Percentiles rank a stretch among this genome's conserved stretches.
These are phyloP conservation scores for Philypnodon macrostomus DNA, from an alignment of 2,797 vertebrate genomes.

Conservation along the genomic window DNA sequence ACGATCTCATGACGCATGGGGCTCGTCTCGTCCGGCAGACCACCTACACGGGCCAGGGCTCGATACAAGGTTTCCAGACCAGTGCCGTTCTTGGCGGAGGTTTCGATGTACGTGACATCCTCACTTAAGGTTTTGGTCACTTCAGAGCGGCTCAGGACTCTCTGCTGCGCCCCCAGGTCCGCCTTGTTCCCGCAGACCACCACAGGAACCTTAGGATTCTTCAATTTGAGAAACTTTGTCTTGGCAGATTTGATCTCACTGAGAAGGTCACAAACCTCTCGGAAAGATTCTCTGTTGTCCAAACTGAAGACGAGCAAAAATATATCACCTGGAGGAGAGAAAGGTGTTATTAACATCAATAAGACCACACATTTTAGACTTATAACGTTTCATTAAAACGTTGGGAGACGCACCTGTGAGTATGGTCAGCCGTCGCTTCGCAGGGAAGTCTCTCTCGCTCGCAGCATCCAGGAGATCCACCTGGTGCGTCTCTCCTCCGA, in stretches of 20 bases:
- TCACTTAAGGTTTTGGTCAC: slow-evolving; percentile 51
- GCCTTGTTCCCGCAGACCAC: slow-evolving; percentile 76
- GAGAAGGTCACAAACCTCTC: slow-evolving; percentile 58
- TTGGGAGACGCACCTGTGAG: slow-evolving; percentile 69
- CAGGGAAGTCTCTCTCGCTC: slow-evolving; percentile 73
- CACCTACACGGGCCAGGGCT: slow-evolving; percentile 61
- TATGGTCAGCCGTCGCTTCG: slow-evolving; percentile 75
- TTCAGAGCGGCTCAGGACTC: slow-evolving; percentile 45
- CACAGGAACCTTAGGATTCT: slow-evolving; percentile 44
- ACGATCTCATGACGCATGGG: slow-evolving; percentile 69
- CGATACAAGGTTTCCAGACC: slow-evolving; percentile 68
- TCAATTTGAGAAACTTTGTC: slow-evolving; percentile 63
- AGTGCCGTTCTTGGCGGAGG: slow-evolving; percentile 68
- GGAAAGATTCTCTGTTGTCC: slow-evolving; percentile 69
- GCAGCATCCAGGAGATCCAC: slow-evolving; percentile 76
- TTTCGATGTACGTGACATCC: slow-evolving; percentile 62
- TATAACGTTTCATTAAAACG: background rate
- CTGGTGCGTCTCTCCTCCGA: slow-evolving; percentile 72
- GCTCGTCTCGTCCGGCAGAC: slow-evolving; percentile 69
- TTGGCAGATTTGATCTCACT: slow-evolving; percentile 69
- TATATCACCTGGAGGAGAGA: slow-evolving; percentile 66
- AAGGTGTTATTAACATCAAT: background rate
- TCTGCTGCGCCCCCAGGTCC: slow-evolving; percentile 50
- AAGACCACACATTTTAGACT: background rate
- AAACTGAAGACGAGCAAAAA: slow-evolving; percentile 78